Conservation (phyloP, 2,113 vertebrate genomes). For the Ibidorhyncha struthersii region DNA sequence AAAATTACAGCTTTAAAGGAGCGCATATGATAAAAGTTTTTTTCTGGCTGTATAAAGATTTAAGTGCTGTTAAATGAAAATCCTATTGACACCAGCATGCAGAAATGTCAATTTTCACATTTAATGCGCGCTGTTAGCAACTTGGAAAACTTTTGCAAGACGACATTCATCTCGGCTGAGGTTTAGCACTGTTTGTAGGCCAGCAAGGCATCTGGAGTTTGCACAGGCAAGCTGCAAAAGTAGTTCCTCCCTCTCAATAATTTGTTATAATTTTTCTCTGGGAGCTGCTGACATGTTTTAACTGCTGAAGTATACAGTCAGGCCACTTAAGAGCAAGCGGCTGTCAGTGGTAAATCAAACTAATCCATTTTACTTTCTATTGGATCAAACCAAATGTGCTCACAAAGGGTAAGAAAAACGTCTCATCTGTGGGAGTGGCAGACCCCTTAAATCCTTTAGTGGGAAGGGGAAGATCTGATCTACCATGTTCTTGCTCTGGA, state of each 20-base stretch:
- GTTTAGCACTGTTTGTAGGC: background rate
- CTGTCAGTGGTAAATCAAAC: background rate
- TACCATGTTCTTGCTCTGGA: background rate
- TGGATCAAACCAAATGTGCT: background rate
- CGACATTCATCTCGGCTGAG: background rate
- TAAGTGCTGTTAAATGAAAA: background rate
- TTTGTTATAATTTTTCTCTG: background rate
- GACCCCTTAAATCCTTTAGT: background rate
- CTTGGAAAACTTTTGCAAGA: background rate
- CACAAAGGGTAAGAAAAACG: background rate
- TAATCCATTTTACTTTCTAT: slow-evolving; percentile 5
- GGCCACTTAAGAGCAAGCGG: background rate
- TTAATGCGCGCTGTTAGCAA: background rate
- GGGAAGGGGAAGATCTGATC: background rate
- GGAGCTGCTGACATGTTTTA: background rate
- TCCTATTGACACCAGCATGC: background rate
- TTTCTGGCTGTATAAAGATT: background rate
- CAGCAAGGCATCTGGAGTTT: background rate
- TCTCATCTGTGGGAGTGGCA: fast-evolving
- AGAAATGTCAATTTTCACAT: background rate
- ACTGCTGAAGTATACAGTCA: background rate
- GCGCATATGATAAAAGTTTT: background rate
- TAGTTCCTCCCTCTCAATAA: background rate
- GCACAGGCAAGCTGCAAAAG: background rate
- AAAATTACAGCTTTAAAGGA: background rate